Percentiles rank a stretch among this genome's conserved stretches.
Evolutionary conservation across 2,113 vertebrate genomes (phyloP).

Genomic region (Leptosomus discolor): DNA sequence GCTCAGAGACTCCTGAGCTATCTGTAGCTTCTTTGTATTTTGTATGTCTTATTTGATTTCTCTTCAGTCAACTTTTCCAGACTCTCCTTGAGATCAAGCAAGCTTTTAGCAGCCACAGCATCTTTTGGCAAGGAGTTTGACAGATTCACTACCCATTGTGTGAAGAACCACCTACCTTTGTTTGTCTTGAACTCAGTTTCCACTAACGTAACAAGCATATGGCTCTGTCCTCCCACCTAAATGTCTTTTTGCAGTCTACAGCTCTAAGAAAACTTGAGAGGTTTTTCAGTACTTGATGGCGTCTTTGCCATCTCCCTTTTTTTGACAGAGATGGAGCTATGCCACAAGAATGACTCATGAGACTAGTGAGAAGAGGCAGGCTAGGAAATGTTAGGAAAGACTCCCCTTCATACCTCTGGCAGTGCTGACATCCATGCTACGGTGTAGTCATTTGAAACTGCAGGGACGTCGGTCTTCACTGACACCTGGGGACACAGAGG

Average conservation of each 20-base stretch:
- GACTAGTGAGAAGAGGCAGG: neutral
- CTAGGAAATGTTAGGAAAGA: neutral
- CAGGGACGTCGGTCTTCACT: slow-evolving; percentile 38
- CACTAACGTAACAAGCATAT: neutral
- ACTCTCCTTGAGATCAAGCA: neutral
- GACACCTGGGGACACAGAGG: slow-evolving; percentile 39
- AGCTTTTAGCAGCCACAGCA: slow-evolving; percentile 5
- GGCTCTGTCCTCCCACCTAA: neutral
- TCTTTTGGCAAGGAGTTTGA: slow-evolving; percentile 21
- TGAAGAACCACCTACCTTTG: slow-evolving; percentile 28
- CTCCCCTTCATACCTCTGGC: slow-evolving; percentile 28
- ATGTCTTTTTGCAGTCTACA: neutral
- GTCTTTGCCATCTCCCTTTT: neutral
- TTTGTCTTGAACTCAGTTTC: slow-evolving; percentile 35
- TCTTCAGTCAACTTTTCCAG: slow-evolving; percentile 26
- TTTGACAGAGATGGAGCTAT: neutral
- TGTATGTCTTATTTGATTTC: neutral
- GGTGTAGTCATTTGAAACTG: slow-evolving; percentile 38
- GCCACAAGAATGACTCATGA: neutral
- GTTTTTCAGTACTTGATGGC: neutral
- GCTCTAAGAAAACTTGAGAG: neutral
- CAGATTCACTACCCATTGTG: slow-evolving; percentile 23
- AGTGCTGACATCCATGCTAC: slow-evolving; percentile 44
- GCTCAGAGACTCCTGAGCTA: neutral
- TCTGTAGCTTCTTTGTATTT: slow-evolving; percentile 47